Base-by-base conservation (phyloP, 2,113 vertebrate species). In the Charadrius vociferus region DNA sequence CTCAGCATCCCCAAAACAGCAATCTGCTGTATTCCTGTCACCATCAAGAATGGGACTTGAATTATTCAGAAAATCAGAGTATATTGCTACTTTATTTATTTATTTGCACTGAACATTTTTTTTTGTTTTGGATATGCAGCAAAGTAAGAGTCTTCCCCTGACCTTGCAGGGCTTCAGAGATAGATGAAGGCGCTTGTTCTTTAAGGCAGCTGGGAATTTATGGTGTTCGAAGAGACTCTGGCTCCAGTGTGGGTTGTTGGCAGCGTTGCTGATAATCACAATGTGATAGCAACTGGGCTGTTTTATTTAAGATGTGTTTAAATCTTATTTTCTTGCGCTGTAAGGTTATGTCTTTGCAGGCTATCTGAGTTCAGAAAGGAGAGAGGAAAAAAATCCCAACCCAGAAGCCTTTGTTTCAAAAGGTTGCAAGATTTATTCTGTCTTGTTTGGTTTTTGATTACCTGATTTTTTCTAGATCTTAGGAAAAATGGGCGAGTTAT, bases 221-320 rank as follows among this genome's bases (percentile, higher is more conserved):
- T 96, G 70, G 86, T 91, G 87, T 95, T 97, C 34, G 13, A 70
- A 66, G 92, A 97, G 91, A 87, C 86, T 87, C 95, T 91, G 87
- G 68, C 95, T 97, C 84, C 79, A 59, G 26, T 14, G 45, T 58
- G 65, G 78, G 49, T 47, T 94, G 85, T 82, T 97, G 95, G 94
- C 94, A 97, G 85, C 78, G 22, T 58, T 72, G 74, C 81, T 89
- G 91, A 90, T 96, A 90, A 95, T 94, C 95, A 95, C 92, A 88
- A 2, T 56, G 63, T 94, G 96, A 95, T 96, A 63, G 73, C 78
- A 91, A 32, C 83, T 81, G 45, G 79, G 41, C 85, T 90, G 85
- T 62, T 87, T 95, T 95, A 90, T 97, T 97, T 96, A 93, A 96
- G 85, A 95, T 79, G 61, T 73, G 75, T 88, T 96, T 97, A 94